Evolutionary conservation across 2,113 vertebrate species (phyloP).

Genomic region (Myrmophylax atrothorax): DNA sequence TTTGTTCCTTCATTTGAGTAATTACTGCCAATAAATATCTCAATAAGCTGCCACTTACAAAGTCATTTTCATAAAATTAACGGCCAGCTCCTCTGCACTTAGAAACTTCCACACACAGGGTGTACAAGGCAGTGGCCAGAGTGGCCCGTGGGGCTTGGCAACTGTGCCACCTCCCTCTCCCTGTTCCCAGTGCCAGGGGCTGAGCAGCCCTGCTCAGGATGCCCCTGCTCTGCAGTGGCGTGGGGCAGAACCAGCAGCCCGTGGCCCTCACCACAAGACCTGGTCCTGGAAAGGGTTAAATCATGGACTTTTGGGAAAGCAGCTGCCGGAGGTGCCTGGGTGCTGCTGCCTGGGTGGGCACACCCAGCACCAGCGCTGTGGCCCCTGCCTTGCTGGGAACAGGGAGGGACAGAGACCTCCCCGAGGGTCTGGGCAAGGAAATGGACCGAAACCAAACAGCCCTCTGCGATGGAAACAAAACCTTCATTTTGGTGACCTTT

Average conservation of each 20-base stretch:
- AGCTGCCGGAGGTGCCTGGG: not conserved
- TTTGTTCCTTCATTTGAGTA: conserved; percentile 12
- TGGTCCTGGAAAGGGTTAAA: not conserved
- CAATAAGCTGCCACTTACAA: not conserved
- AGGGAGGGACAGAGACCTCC: not conserved
- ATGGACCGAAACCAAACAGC: not conserved
- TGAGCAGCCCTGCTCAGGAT: not conserved
- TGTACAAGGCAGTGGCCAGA: not conserved
- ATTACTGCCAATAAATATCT: conserved; percentile 11
- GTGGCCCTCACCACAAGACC: fast-evolving
- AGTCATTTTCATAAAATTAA: not conserved
- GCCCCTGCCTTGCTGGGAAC: not conserved
- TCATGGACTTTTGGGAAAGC: not conserved
- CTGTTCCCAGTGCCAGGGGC: not conserved
- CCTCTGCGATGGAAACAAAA: not conserved
- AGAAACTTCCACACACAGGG: fast-evolving
- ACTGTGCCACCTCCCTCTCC: not conserved
- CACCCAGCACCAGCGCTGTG: not conserved
- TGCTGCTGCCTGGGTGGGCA: not conserved
- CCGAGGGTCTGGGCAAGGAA: not conserved
- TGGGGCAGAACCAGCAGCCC: fast-evolving
- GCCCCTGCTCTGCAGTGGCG: not conserved
- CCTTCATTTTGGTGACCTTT: not conserved
- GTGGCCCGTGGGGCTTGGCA: fast-evolving
- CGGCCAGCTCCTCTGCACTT: not conserved